Percentiles rank a stretch among this genome's conserved stretches.
phyloP scores from a whole-genome alignment of 2,113 vertebrate species.

The Nannospalax galili region DNA sequence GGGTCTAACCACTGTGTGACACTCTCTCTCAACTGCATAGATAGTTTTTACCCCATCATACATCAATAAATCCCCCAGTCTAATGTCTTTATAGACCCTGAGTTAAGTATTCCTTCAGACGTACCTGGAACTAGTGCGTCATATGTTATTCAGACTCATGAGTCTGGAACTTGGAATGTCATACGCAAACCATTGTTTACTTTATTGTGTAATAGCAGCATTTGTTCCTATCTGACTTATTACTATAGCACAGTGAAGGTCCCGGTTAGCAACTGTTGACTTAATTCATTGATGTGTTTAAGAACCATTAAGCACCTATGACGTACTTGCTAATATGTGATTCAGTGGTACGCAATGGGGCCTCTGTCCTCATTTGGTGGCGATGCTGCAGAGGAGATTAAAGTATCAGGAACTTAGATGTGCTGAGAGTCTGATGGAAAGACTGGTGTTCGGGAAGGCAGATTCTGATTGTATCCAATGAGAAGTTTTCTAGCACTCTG shows the following conservation, averaged over 20 bases:
- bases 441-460: not conserved
- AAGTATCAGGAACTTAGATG: not conserved
- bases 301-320: not conserved
- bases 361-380: constrained; percentile 40
- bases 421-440: not conserved
- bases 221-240: not conserved
- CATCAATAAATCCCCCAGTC: not conserved
- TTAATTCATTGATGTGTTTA: not conserved
- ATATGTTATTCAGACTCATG: not conserved
- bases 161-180: not conserved
- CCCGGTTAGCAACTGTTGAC: not conserved
- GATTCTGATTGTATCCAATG: not conserved
- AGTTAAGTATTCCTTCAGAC: not conserved
- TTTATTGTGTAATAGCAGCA: accelerated
- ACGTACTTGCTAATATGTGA: not conserved
- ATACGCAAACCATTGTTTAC: not conserved
- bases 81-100: not conserved
- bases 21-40: not conserved
- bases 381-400: constrained; percentile 62
- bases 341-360: not conserved
- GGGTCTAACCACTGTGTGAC: not conserved
- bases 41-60: not conserved
- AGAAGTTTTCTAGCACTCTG: not conserved
- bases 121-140: not conserved
- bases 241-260: not conserved